A percentile compares a stretch with the other conserved stretches of the same genome.
Evolutionary conservation across 1,140 invertebrate species (phyloP).

Genomic region (Penaeus vannamei): DNA sequence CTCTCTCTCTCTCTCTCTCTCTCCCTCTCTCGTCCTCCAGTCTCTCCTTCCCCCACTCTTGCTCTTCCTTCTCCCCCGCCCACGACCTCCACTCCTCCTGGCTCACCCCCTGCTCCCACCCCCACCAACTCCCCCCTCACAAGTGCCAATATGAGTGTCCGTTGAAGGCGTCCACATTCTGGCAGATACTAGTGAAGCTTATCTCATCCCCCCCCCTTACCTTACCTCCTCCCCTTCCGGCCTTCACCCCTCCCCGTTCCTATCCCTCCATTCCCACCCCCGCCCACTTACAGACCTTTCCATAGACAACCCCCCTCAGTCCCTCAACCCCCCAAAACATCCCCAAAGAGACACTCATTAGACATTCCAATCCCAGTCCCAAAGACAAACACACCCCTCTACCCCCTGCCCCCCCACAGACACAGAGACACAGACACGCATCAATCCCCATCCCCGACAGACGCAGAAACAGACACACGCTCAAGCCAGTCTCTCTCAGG

Average conservation of each 20-base stretch:
- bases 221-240: neutral
- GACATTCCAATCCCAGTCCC: neutral
- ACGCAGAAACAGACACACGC: no score
- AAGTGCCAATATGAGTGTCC: neutral
- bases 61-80: constrained; percentile 23
- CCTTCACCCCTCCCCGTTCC: neutral
- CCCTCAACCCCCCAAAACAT: neutral
- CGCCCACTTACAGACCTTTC: neutral
- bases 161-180: constrained; percentile 3
- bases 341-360: neutral
- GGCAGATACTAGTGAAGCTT: constrained; percentile 5
- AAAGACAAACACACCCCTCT: neutral
- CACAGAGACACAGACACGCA: constrained; percentile 44
- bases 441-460: neutral
- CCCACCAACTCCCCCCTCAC: neutral
- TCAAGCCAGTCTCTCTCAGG: no score
- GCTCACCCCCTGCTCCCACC: neutral
- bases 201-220: neutral
- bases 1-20: neutral
- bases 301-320: neutral
- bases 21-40: neutral
- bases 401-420: neutral
- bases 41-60: neutral
- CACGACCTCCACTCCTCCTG: neutral
- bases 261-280: neutral